Base-by-base conservation (phyloP, 92 coral and sea anemone species). In the Palythoa grandiflora region DNA sequence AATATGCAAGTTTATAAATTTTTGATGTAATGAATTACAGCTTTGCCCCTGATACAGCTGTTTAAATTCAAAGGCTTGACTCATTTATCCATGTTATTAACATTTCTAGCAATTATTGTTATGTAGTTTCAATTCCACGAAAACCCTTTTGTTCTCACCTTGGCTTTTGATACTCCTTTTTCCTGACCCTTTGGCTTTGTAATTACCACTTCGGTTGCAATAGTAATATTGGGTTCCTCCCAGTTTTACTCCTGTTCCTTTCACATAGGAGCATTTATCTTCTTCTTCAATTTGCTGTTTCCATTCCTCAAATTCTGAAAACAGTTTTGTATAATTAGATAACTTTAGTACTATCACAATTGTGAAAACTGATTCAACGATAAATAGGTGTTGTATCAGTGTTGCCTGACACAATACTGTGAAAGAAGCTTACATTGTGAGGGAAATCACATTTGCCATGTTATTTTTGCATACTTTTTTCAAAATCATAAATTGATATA, bases 141-240 rank as follows among this genome's bases (percentile, higher is more conserved):
- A 28, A 73, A 38, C 77, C 68, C 12, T n/a, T 61, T 61, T 6
- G 70, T 61, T 12, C 68, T 60, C 48, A 87, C 90, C 90, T 77
- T 87, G 90, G 66, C 90, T 87, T 52, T 87, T 87, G 59, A 87
- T 28, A 66, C 78, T 87, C n/a, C 85, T 76, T 87, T 60, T 87
- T 50, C 85, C 85, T 87, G 77, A 19, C 48, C 90, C 90, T 79
- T 87, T 77, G 8, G 85, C 66, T 79, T 59, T 52, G 50, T 87
- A 87, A 48, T 87, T 83, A n/a, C 90, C 90, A 66, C 80, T 77
- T 19, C 73, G 20, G 65, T 87, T 87, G 35, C 90, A 72, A 71
- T 78, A 71, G 68, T 35, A 87, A 57, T 88, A 85, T 60, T 85
- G 80, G 8, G 80, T 73, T 78, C 52, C 80, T 54, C 48, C 71